Evolutionary conservation across 30 jellyfish, hydroid and myxozoan genomes (phyloP), one percentile per base, ranked within the genome.

Genomic region (Aurelia coerulea): DNA sequence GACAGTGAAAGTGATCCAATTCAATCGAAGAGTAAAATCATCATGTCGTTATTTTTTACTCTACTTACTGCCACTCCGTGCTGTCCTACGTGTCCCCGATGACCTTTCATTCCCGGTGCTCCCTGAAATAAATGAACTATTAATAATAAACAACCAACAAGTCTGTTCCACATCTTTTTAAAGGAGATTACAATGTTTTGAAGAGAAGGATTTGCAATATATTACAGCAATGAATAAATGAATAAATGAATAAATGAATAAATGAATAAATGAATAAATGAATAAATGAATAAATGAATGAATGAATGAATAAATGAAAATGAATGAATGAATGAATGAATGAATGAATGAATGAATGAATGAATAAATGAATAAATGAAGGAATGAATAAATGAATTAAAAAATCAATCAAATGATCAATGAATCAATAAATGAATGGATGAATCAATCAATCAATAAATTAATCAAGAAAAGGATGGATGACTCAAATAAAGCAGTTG

Each of bases 61-160:
- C 51, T 39, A 46, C 56, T 46, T 46, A 46, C 56, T 46, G 56
- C 56, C 14, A 46, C 8, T 2, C 88, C 88, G 2, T 35, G 42
- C 15, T 68, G 78, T 33, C 88, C 88, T 59, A 59, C 34, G 35
- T 17, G 23, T 33, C 88, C 88, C 63, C 78, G 29, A 11, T 17
- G 23, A 60, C 88, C 88, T 35, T 78, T 78, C 39, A 42, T 23
- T 14, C 88, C 88, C 18, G 78, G 78, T 37, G 17, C 50, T 37
- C 85, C 85, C 85, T 74, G 37, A 74, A 74, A 19, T 15, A 39
- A 42, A 17, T 13, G 58, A 23, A 15, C 18, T 10, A 67, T 60
- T 16, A 13, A 2, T 11, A 17, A 13, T 17, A 0, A 11, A 4
- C 1, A 13, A 11, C 39, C 37, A 60, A 11, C 37, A 17, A 60